Conservation (phyloP, 1,140 invertebrate genomes). For the Drosophila sucinea region DNA sequence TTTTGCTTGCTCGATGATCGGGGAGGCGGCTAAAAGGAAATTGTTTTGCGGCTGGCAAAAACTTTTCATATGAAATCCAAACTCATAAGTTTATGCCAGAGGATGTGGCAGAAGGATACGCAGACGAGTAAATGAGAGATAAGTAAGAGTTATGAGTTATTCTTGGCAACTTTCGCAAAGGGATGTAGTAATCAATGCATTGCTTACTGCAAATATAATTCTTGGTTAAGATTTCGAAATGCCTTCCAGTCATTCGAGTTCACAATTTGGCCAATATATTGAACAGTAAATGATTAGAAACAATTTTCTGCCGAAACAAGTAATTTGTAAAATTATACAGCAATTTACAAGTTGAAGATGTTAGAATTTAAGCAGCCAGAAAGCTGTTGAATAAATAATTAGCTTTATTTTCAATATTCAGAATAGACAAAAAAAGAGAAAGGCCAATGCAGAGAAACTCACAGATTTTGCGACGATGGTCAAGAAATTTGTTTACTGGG, state of each 20-base stretch:
- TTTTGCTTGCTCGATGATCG: not conserved
- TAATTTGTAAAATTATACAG: constrained; percentile 24
- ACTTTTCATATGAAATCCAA: constrained; percentile 71
- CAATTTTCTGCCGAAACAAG: constrained; percentile 13
- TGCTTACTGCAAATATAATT: constrained; percentile 17
- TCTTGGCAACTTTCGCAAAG: constrained; percentile 39
- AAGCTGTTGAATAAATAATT: no score
- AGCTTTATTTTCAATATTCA: no score
- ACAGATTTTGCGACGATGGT: no score
- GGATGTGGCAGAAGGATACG: constrained; percentile 28
- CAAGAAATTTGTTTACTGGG: no score
- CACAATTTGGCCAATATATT: constrained; percentile 33
- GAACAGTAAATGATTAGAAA: not conserved
- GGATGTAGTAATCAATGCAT: constrained; percentile 68
- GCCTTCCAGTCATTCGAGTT: constrained; percentile 29
- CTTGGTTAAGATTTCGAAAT: constrained; percentile 38
- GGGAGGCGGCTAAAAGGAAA: constrained; percentile 53
- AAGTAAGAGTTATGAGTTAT: constrained; percentile 70
- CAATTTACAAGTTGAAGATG: not conserved
- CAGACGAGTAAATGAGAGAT: constrained; percentile 67
- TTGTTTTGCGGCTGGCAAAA: constrained; percentile 76
- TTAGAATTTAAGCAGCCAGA: no score
- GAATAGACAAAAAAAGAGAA: no score
- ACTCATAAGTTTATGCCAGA: constrained; percentile 64
- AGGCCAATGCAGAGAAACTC: no score